Conservation (phyloP, 2,797 vertebrate species). For the Alauda arvensis region DNA sequence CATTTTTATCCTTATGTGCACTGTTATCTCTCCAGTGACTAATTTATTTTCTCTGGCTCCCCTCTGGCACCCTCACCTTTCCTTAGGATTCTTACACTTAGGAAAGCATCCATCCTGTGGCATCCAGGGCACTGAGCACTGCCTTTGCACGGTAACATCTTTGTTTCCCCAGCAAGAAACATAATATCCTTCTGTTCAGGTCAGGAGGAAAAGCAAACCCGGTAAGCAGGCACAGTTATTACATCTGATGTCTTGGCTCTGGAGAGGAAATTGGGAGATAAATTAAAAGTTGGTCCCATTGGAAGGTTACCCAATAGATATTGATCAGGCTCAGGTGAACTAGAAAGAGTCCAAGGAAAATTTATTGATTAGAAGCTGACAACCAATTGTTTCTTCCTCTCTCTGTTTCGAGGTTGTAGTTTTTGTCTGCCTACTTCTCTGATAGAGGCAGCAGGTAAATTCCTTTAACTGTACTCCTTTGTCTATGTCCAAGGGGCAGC, state of each 20-base stretch:
- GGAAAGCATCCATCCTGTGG: not conserved
- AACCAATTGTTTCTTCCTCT: conserved; percentile 77
- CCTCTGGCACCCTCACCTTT: not conserved
- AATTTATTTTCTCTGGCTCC: not conserved
- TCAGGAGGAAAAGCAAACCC: conserved; percentile 22
- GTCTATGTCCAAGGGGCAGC: conserved; percentile 31
- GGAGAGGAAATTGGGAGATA: conserved; percentile 83
- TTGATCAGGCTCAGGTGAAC: conserved; percentile 77
- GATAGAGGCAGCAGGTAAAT: conserved; percentile 45
- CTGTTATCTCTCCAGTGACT: not conserved
- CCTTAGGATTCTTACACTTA: not conserved
- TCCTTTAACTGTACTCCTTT: conserved; percentile 48
- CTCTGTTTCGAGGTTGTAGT: not conserved
- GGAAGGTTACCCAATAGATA: conserved; percentile 78
- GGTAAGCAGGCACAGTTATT: conserved; percentile 50
- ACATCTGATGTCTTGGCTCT: conserved; percentile 29
- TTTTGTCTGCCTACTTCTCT: conserved; percentile 38
- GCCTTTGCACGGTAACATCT: not conserved
- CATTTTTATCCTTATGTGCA: not conserved
- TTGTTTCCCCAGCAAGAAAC: conserved; percentile 4
- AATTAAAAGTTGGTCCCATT: conserved; percentile 75
- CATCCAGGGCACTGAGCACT: not conserved
- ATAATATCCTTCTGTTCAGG: not conserved
- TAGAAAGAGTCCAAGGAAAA: conserved; percentile 69
- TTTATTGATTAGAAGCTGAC: conserved; percentile 90